Evolutionary conservation across 2,888 invertebrate species (phyloP), one percentile per base, ranked within the genome.

Genomic region (Pachymerium ferrugineum): DNA sequence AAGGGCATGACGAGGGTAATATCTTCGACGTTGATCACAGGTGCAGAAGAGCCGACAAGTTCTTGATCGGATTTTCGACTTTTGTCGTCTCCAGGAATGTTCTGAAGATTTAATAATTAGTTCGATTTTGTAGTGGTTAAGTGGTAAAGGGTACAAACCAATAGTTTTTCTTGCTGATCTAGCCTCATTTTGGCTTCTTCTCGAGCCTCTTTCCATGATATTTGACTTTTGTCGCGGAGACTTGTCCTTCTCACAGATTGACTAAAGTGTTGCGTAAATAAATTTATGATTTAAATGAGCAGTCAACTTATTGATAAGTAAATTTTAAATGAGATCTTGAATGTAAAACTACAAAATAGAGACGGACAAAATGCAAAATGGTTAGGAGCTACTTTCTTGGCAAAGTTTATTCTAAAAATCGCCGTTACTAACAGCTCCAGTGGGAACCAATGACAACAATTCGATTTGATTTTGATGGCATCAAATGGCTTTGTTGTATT

Each of bases 191-290:
- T 85, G 25, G 95, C 95, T 83, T 97, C 97, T 81, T 97, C 95
- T 54, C 93, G 89, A 25, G 94, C 96, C 84, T 97, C 97, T 78
- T 94, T 92, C 83, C 95, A 92, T 42, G 96, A 93, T 73, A 96
- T 93, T 78, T 94, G 86, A 77, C 92, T 92, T 84, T 96, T 96
- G 83, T 97, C 97, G 22, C 97, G 87, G 76, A 97, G 87, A 67
- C 95, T 96, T 54, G 96, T 96, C 76, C 97, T 87, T 47, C 97
- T 88, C 62, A 97, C 94, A 70, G 95, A 96, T 80, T 96, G 93
- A 77, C 96, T 95, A 81, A 31, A 79, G 38, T n/a, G n/a, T n/a
- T n/a, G n/a, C n/a, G n/a, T n/a, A n/a, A n/a, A n/a, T n/a, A n/a
- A n/a, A n/a, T n/a, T n/a, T n/a, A n/a, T n/a, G n/a, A n/a, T n/a